Base-by-base conservation (phyloP, 2,888 invertebrate species). In the Trilocha varians region DNA sequence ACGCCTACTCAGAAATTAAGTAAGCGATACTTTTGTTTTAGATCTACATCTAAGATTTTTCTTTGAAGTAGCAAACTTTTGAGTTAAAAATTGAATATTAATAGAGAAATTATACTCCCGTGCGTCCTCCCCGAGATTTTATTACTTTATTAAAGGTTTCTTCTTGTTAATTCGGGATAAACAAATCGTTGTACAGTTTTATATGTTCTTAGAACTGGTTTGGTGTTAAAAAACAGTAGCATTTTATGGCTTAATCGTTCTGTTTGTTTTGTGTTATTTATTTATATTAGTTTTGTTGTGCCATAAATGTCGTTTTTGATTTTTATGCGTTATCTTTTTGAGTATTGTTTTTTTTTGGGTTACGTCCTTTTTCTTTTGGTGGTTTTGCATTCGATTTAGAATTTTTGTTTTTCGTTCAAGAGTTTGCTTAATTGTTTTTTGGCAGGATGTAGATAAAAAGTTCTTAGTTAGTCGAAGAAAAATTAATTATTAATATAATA, bases 61-160 rank as follows among this genome's bases (percentile, higher is more conserved):
- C 83, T 82, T 79, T 84, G 84, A 84, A 85, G 78, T 69, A 59
- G 63, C 57, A 56, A 69, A 73, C 64, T 71, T 76, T 71, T 68
- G 68, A 71, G 76, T 73, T 74, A 72, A 75, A 83, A 80, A 84
- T 84, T 83, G 84, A 85, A 85, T 85, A 84, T 85, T 84, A 85
- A 85, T 85, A 82, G 84, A 76, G 63, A 83, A 77, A 83, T 84
- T 83, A 84, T 78, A 72, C 70, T 66, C 64, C 61, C 48, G 53
- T 55, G 47, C 62, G 68, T 65, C 70, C 62, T 60, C 68, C 66
- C 68, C 65, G 44, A 58, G 64, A 66, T 78, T 82, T 84, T 84
- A 85, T 85, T 77, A 69, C 84, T 84, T 78, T 84, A 84, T 84
- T 83, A 80, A 71, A 56, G 51, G 44, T 51, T 55, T 51, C 59